A percentile compares a stretch with the other conserved stretches of the same genome.
Conservation (phyloP, 2,888 invertebrate genomes). For the Morinoia aosen region DNA sequence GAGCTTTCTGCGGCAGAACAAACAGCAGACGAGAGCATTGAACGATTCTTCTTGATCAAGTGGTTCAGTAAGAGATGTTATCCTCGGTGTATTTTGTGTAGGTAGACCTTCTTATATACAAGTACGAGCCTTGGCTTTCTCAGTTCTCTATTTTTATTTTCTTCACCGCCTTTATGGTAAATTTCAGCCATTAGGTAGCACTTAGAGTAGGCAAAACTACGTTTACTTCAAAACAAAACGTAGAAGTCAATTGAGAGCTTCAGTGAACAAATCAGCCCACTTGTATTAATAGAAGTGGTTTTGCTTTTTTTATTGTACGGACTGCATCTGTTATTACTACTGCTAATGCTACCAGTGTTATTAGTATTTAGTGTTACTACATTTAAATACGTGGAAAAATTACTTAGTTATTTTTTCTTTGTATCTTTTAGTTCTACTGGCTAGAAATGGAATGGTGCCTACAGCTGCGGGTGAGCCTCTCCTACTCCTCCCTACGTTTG, state of each 20-base stretch:
- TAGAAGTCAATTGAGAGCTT: neutral
- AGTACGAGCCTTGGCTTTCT: neutral
- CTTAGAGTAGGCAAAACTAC: neutral
- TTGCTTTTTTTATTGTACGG: neutral
- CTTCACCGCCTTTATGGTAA: neutral
- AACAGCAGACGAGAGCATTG: neutral
- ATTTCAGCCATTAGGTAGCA: neutral
- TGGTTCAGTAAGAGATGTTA: neutral
- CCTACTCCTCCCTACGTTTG: constrained; percentile 67
- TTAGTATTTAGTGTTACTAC: neutral
- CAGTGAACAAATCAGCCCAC: neutral
- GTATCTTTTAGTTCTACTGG: constrained; percentile 67
- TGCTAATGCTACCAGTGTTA: neutral
- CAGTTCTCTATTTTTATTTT: neutral
- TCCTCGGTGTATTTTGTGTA: neutral
- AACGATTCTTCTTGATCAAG: neutral
- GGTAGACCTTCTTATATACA: neutral
- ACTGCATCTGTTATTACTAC: neutral
- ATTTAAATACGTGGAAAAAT: neutral
- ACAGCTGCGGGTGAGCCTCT: constrained; percentile 68
- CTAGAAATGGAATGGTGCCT: constrained; percentile 68
- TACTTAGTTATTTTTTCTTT: constrained; percentile 61
- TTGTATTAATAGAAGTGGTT: neutral
- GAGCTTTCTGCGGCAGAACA: neutral
- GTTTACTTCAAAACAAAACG: neutral